A percentile compares a stretch with the other conserved stretches of the same genome.
These are phyloP conservation scores for Mythimna vitellina DNA, from an alignment of 2,888 invertebrate species.

Conservation along the genomic window DNA sequence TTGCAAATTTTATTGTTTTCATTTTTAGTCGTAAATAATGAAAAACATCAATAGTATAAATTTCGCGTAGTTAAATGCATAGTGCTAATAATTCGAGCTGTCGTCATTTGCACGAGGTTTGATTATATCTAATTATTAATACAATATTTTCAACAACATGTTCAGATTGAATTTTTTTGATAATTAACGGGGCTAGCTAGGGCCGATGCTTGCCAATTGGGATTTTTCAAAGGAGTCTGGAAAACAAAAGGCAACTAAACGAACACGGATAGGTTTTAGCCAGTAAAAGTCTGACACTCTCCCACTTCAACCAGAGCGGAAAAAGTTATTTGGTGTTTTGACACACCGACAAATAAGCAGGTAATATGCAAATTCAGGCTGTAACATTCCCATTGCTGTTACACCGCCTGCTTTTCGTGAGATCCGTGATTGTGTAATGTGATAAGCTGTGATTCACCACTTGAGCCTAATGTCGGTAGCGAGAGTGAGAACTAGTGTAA, in stretches of 20 bases:
- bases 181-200: no score
- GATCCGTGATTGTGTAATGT: no score
- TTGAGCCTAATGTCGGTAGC: no score
- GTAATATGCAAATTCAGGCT: not conserved
- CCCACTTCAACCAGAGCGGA: no score
- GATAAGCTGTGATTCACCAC: not conserved
- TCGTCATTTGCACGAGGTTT: not conserved
- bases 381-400: not conserved
- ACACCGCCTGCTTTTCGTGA: not conserved
- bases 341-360: no score
- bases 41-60: not conserved
- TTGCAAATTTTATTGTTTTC: not conserved
- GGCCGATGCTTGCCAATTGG: no score
- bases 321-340: no score
- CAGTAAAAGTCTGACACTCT: no score
- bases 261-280: no score
- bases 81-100: not conserved
- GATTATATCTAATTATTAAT: not conserved
- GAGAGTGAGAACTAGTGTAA: not conserved
- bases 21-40: not conserved
- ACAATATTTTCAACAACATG: not conserved
- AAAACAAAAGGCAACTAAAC: no score
- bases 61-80: slow-evolving; percentile 2
- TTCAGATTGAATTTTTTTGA: not conserved
- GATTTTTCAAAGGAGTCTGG: no score